phyloP scores from a whole-genome alignment of 2,113 vertebrate species.

The Monarcha castaneiventris region DNA sequence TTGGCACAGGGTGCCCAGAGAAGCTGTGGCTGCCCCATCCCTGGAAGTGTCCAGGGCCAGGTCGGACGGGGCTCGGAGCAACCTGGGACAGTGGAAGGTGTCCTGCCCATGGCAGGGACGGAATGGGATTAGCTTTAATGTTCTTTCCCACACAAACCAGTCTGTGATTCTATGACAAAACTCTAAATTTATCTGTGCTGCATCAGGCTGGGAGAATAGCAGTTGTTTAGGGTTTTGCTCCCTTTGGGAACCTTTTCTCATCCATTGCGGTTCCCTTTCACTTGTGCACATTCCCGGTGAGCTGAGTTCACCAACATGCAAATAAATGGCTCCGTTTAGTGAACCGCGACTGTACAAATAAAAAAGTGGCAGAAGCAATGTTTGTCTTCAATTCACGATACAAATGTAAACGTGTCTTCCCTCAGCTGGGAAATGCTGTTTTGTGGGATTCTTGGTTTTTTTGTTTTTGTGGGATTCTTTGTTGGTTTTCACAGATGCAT shows the following conservation, averaged over 20 bases:
- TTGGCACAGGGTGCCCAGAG: background rate
- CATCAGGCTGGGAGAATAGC: accelerated
- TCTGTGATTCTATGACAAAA: accelerated
- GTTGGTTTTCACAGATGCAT: accelerated
- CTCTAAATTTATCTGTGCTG: accelerated
- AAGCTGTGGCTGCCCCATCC: background rate
- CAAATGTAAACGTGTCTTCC: background rate
- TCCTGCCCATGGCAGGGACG: background rate
- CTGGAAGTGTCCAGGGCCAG: background rate
- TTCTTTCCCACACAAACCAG: background rate
- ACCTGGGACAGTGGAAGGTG: background rate
- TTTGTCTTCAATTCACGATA: accelerated
- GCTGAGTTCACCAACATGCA: background rate
- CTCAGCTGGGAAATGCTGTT: background rate
- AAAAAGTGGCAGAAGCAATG: background rate
- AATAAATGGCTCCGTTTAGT: background rate
- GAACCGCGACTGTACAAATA: accelerated
- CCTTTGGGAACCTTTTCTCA: background rate
- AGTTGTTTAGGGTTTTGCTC: accelerated
- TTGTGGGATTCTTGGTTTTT: too few species aligned
- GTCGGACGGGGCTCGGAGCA: background rate
- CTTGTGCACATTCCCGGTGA: background rate
- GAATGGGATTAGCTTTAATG: background rate
- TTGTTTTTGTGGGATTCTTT: too few species aligned
- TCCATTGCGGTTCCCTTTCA: accelerated